These are phyloP conservation scores for Gnathonemus longibarbis DNA, from an alignment of 2,113 vertebrate genomes.

Conservation along the genomic window DNA sequence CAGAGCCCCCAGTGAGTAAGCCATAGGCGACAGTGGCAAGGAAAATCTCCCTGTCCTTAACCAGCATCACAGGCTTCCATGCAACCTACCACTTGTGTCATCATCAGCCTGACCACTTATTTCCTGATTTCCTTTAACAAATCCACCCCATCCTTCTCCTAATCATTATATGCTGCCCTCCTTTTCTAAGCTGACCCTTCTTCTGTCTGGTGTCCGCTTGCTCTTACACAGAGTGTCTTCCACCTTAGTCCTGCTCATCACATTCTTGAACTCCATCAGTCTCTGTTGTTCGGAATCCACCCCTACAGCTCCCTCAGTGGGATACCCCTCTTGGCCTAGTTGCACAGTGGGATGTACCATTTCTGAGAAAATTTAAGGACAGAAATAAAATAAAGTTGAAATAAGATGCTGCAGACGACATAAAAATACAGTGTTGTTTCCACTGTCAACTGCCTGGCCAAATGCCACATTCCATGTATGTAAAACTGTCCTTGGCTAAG, in stretches of 20 bases:
- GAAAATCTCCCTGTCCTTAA: not conserved
- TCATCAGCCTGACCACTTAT: not conserved
- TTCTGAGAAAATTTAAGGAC: not conserved
- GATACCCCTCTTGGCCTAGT: constrained; percentile 50
- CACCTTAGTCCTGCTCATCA: constrained; percentile 37
- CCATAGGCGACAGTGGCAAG: no score
- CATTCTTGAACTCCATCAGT: constrained; percentile 38
- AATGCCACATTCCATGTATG: not conserved
- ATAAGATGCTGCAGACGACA: not conserved
- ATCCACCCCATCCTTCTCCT: not conserved
- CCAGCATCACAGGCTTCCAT: not conserved
- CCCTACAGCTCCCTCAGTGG: constrained; percentile 38
- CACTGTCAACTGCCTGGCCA: not conserved
- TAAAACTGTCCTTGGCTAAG: not conserved
- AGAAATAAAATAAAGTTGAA: not conserved
- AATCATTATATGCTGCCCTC: not conserved
- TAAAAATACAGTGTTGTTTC: not conserved
- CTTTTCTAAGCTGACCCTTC: not conserved
- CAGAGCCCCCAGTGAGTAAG: no score
- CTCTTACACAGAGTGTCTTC: constrained; percentile 50
- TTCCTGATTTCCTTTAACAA: not conserved
- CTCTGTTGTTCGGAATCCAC: constrained; percentile 30
- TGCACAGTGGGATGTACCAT: constrained; percentile 23
- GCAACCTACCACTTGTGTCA: not conserved
- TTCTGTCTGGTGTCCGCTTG: not conserved